phyloP scores from a whole-genome alignment of 2,888 invertebrate genomes.

The Holacanthella duospinosa region DNA sequence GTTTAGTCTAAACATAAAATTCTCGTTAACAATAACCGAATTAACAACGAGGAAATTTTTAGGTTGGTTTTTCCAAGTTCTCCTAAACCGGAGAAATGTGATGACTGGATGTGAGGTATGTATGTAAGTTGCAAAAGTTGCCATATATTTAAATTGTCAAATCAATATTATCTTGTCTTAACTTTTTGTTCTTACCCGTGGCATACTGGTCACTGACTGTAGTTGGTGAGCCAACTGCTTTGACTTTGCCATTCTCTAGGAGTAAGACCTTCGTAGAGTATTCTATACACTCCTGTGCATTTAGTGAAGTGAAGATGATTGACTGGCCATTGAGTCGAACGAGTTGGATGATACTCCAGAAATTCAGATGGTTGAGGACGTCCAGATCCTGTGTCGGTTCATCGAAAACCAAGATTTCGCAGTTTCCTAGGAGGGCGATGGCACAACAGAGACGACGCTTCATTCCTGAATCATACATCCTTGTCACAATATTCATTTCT shows the following conservation, averaged over 20 bases:
- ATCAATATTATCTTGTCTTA: no score
- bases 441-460: slow-evolving; percentile 20
- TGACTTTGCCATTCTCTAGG: slow-evolving; percentile 17
- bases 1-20: no score
- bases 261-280: slow-evolving; percentile 19
- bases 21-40: no score
- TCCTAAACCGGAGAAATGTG: no score
- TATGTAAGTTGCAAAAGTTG: no score
- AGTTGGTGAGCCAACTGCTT: slow-evolving; percentile 17
- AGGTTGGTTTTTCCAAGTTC: no score
- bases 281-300: slow-evolving; percentile 18
- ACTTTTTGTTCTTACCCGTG: no score
- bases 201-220: slow-evolving; percentile 18
- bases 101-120: no score
- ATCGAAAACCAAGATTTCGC: slow-evolving; percentile 23
- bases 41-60: no score
- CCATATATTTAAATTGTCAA: no score
- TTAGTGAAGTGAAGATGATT: slow-evolving; percentile 18
- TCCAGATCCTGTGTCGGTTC: slow-evolving; percentile 17
- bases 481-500: slow-evolving; percentile 16
- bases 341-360: slow-evolving; percentile 21
- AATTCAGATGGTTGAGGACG: slow-evolving; percentile 11
- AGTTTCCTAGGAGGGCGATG: slow-evolving; percentile 28
- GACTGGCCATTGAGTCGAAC: slow-evolving; percentile 14
- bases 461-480: slow-evolving; percentile 20